Percentiles rank a stretch among this genome's conserved stretches.
Evolutionary conservation across 2,113 vertebrate species (phyloP).

Genomic region (Canis aureus): DNA sequence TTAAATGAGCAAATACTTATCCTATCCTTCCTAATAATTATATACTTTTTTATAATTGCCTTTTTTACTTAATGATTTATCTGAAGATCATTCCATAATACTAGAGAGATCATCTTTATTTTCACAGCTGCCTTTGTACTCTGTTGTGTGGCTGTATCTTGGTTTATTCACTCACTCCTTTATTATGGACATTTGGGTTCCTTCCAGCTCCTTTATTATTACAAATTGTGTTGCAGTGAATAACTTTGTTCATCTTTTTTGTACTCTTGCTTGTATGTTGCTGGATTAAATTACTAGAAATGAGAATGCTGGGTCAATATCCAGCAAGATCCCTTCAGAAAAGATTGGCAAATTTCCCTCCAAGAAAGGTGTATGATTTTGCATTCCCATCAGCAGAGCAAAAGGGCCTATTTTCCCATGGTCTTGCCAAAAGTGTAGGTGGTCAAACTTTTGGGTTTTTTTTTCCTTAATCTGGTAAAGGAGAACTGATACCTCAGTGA

Average conservation of each 20-base stretch:
- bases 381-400: background rate
- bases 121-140: background rate
- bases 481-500: background rate
- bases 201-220: slow-evolving; percentile 11
- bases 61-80: background rate
- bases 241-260: background rate
- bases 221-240: background rate
- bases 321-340: background rate
- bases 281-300: slow-evolving; percentile 24
- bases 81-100: background rate
- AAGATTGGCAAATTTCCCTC: background rate
- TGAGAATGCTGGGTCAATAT: background rate
- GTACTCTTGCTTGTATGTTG: background rate
- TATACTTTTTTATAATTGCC: background rate
- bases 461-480: background rate
- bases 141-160: background rate
- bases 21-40: background rate
- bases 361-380: background rate
- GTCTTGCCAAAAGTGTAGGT: background rate
- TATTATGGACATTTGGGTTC: background rate
- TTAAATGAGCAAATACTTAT: background rate
- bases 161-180: background rate
- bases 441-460: background rate
- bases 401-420: background rate
- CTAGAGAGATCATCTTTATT: background rate